A percentile compares a stretch with the other conserved stretches of the same genome.
phyloP scores from a whole-genome alignment of 2,113 vertebrate species.

The Oreochromis niloticus region DNA sequence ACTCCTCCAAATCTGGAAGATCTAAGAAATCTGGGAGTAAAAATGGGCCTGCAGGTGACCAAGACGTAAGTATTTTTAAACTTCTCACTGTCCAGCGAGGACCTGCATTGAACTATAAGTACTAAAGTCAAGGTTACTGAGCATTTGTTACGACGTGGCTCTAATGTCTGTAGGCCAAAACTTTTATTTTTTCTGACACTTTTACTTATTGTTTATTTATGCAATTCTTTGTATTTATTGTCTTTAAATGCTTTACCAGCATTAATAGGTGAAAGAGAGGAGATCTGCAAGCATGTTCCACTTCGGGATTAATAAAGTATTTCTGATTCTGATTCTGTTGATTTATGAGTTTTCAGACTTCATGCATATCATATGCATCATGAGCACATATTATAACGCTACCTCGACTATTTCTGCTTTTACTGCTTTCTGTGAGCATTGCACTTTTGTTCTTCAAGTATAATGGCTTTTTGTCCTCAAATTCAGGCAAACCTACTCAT shows the following conservation, averaged over 20 bases:
- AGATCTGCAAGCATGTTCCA: neutral
- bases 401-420: neutral
- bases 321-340: neutral
- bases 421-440: neutral
- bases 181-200: neutral
- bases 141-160: neutral
- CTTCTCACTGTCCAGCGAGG: neutral
- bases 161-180: neutral
- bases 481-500: slow-evolving; percentile 1
- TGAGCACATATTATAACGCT: neutral
- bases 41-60: slow-evolving; percentile 80
- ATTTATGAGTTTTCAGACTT: neutral
- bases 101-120: neutral
- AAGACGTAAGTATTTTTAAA: slow-evolving; percentile 72
- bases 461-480: neutral
- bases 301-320: no score
- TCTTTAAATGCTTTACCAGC: neutral
- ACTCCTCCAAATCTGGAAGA: slow-evolving; percentile 81
- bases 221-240: neutral
- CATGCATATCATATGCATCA: neutral
- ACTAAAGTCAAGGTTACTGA: neutral
- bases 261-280: neutral
- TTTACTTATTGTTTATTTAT: neutral
- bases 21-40: slow-evolving; percentile 79
- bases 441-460: neutral